Base-by-base conservation (phyloP, 2,113 vertebrate species). In the Tichodroma muraria region DNA sequence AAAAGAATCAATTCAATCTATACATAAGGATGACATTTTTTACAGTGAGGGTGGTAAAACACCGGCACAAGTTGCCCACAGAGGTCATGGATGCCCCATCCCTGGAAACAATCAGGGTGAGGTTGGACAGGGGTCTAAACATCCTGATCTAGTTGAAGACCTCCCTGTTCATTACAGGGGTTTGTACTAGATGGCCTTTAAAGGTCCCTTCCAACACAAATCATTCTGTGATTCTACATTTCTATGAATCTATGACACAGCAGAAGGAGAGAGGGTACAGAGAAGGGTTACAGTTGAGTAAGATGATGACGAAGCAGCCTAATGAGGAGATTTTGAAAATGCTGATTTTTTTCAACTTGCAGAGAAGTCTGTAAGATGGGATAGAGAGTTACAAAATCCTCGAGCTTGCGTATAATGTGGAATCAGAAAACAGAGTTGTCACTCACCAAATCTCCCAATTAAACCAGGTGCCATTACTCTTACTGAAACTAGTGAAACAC, bases 31-130 rank as follows among this genome's bases (percentile, higher is more conserved):
- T 25, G 6, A 13, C 1, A 10, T 35, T 31, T 82, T 75, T 47
- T 33, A 27, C 11, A 47, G 12, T 10, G 47, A 40, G 38, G 25
- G 38, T 23, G n/a, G 40, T 19, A 40, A 61, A 88, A 61, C 54
- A 68, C 9, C 0, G 0, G 6, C 38, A 61, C n/a, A 31, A 35
- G n/a, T 13, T 54, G 17, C 30, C 63, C 30, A 47, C 11, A 47
- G 24, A 47, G 9, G 8, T 40, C n/a, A 24, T 31, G 38, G 52
- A 35, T 54, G 30, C 10, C 47, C 25, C n/a, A 53, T 47, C 20
- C 38, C 53, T 68, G n/a, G 38, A 53, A 40, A 18, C 16, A 60
- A 22, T 13, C 54, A 40, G 56, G 24, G 14, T 54, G 38, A 47
- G 30, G 16, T 4, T 47, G 54, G 21, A 61, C 24, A n/a, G 21